Evolutionary conservation across 2,888 invertebrate genomes (phyloP).

Genomic region (Sipunculus nudus): DNA sequence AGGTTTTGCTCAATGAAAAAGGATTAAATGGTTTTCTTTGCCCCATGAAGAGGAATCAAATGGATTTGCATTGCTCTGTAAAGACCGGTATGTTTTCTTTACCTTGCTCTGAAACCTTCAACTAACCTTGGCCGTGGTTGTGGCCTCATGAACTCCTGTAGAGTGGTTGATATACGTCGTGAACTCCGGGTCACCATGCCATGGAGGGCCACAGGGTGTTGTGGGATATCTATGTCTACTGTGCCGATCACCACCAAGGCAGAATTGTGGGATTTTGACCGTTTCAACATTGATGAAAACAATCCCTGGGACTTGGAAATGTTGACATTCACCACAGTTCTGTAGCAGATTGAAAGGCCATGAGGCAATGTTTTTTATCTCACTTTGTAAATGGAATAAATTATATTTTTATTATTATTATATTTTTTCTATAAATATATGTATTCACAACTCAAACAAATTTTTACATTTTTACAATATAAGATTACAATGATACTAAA

Average conservation of each 20-base stretch:
- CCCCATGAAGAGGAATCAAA: no score
- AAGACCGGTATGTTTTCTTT: no score
- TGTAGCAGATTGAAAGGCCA: slow-evolving; percentile 63
- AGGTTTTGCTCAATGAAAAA: no score
- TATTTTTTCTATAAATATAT: no score
- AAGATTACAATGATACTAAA: no score
- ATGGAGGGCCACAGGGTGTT: slow-evolving; percentile 96
- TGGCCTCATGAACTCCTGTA: slow-evolving; percentile 74
- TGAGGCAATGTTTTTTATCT: no score
- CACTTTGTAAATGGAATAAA: no score
- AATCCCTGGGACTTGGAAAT: slow-evolving; percentile 92
- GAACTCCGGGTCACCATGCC: slow-evolving; percentile 95
- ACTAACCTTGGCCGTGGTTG: slow-evolving; percentile 49
- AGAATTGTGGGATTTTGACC: slow-evolving; percentile 74
- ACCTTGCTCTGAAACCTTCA: not conserved
- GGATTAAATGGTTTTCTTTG: no score
- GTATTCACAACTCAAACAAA: no score
- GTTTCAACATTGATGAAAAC: slow-evolving; percentile 83
- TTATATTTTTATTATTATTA: no score
- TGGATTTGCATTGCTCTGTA: no score
- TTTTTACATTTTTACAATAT: no score
- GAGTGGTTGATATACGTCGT: slow-evolving; percentile 88
- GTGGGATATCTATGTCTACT: slow-evolving; percentile 94
- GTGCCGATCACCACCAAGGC: slow-evolving; percentile 86
- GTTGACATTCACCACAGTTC: slow-evolving; percentile 91